These are phyloP conservation scores for Latrodectus geometricus DNA, from an alignment of 1,140 invertebrate species.

Conservation along the genomic window DNA sequence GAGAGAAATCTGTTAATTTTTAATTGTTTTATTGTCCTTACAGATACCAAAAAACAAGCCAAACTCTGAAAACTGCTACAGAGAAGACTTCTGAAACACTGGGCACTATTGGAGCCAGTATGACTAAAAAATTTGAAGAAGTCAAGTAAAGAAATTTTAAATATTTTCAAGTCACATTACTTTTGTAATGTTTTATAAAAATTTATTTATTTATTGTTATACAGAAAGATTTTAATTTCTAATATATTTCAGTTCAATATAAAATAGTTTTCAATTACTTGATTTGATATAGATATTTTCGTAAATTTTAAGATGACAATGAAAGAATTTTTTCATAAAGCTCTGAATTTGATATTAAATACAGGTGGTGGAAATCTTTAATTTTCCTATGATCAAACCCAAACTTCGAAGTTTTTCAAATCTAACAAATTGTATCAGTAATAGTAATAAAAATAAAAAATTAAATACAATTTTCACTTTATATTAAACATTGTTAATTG, in stretches of 20 bases:
- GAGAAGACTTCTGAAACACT: slow-evolving; percentile 91
- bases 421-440: too few species aligned
- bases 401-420: too few species aligned
- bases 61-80: slow-evolving; percentile 85
- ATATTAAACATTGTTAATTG: too few species aligned
- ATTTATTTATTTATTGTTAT: background rate
- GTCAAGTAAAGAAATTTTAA: slow-evolving; percentile 75
- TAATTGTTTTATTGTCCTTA: slow-evolving; percentile 27
- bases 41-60: slow-evolving; percentile 93
- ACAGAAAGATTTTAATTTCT: background rate
- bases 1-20: background rate
- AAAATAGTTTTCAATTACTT: too few species aligned
- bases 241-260: background rate
- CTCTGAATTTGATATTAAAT: too few species aligned
- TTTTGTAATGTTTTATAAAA: background rate
- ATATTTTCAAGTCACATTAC: background rate
- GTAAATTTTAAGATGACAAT: too few species aligned
- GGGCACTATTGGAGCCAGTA: slow-evolving; percentile 83
- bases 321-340: too few species aligned
- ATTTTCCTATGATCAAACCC: too few species aligned
- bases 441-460: too few species aligned
- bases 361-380: too few species aligned
- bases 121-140: slow-evolving; percentile 80
- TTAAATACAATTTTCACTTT: too few species aligned
- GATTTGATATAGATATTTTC: too few species aligned